Evolutionary conservation across 2,113 vertebrate genomes (phyloP).

Genomic region (Malurus elegans): DNA sequence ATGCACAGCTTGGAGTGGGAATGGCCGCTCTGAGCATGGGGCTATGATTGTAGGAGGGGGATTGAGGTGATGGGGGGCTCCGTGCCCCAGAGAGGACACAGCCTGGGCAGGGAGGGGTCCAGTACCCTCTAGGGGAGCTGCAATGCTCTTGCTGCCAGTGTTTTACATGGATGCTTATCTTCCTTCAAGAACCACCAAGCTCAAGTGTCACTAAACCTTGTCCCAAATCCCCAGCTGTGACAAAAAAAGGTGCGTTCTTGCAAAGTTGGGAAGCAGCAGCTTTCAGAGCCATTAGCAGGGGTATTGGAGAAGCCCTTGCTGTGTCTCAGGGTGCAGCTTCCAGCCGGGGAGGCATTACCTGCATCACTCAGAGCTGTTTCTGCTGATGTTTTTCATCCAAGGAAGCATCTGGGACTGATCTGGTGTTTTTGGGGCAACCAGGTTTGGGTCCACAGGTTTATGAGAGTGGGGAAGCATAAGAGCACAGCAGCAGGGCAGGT

Average conservation of each 20-base stretch:
- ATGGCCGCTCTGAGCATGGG: fast-evolving
- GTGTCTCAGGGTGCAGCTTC: not conserved
- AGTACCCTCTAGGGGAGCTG: not conserved
- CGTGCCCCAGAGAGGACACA: fast-evolving
- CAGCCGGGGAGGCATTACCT: not conserved
- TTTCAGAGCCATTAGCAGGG: fast-evolving
- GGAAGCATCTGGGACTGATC: not conserved
- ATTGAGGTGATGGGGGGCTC: not conserved
- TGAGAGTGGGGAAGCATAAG: not conserved
- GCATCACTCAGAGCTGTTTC: not conserved
- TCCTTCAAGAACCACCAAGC: not conserved
- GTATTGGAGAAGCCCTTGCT: not conserved
- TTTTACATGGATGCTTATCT: too few relatives aligned
- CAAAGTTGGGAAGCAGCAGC: not conserved
- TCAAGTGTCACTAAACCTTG: not conserved
- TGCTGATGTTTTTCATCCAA: not conserved
- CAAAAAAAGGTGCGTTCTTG: not conserved
- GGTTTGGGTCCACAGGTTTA: not conserved
- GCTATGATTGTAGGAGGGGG: not conserved
- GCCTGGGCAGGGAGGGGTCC: fast-evolving
- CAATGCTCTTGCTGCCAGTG: not conserved
- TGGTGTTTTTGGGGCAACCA: fast-evolving
- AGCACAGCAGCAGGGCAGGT: not conserved
- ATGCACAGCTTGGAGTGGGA: not conserved
- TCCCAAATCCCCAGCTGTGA: not conserved